These are phyloP conservation scores for Pteropus alecto DNA, from an alignment of 2,113 vertebrate genomes.

Conservation along the genomic window DNA sequence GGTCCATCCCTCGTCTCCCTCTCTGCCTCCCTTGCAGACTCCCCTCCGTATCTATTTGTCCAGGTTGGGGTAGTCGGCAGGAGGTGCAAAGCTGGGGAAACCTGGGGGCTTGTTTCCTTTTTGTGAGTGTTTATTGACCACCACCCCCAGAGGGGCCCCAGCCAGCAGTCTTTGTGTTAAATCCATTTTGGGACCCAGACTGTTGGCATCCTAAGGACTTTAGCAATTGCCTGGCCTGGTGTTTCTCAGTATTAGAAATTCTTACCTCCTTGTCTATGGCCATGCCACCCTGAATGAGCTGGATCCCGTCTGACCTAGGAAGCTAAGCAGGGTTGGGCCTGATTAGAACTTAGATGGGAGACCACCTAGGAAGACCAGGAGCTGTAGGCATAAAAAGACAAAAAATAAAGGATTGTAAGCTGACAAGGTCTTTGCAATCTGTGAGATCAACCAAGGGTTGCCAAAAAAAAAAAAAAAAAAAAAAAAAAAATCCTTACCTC, in stretches of 20 bases:
- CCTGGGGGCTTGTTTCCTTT: neutral
- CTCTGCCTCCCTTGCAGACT: neutral
- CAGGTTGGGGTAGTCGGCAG: neutral
- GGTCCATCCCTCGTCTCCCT: neutral
- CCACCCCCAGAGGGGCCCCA: too few species aligned
- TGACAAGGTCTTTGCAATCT: too few species aligned
- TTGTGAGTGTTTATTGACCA: neutral
- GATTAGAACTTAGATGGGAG: too few species aligned
- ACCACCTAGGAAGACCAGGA: too few species aligned
- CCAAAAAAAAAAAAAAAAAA: too few species aligned
- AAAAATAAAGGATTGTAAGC: too few species aligned
- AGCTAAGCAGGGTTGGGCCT: too few species aligned
- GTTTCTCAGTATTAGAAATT: neutral
- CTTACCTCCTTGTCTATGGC: neutral
- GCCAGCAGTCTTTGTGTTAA: neutral
- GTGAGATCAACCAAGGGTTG: too few species aligned
- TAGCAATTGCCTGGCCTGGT: neutral
- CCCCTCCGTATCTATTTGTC: neutral
- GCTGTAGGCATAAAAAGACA: too few species aligned
- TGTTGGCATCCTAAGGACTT: neutral
- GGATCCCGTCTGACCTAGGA: too few species aligned
- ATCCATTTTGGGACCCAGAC: neutral
- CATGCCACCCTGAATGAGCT: too few species aligned
- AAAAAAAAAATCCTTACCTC: neutral
- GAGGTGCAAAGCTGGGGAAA: neutral